Evolutionary conservation across 2,888 invertebrate species (phyloP).

Genomic region (Hermaeophaga mercurialis): DNA sequence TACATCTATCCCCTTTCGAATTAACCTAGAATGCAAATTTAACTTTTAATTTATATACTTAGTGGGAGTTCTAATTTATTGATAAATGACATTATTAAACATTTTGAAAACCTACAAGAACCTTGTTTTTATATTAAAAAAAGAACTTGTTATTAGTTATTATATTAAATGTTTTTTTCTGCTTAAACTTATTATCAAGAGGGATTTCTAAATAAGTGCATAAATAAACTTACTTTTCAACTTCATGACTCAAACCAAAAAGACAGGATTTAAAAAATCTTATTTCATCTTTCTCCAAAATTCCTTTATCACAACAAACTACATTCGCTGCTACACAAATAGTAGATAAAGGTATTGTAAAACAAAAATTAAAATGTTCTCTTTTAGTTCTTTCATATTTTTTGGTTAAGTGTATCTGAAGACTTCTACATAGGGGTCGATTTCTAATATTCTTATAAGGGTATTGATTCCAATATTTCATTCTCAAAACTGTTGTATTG

Average conservation of each 20-base stretch:
- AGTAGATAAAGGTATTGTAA: slow-evolving; percentile 3
- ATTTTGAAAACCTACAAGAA: neutral
- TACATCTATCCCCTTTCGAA: slow-evolving; percentile 62
- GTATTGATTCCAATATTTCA: too few species aligned
- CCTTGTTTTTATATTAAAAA: neutral
- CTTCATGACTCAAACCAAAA: slow-evolving; percentile 59
- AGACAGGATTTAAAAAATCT: slow-evolving; percentile 61
- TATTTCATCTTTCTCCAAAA: slow-evolving; percentile 52
- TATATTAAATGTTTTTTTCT: neutral
- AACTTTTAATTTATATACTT: too few species aligned
- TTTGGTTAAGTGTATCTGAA: neutral
- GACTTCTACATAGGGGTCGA: neutral
- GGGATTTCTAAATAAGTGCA: slow-evolving; percentile 18
- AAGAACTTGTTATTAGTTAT: neutral
- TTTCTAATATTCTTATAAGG: too few species aligned
- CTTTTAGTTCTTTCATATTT: slow-evolving; percentile 26
- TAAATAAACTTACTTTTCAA: slow-evolving; percentile 55
- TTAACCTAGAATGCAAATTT: slow-evolving; percentile 47
- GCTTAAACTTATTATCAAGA: too few species aligned
- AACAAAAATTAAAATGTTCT: slow-evolving; percentile 10
- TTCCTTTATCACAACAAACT: slow-evolving; percentile 46
- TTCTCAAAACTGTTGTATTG: too few species aligned
- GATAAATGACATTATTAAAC: neutral
- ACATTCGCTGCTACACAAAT: slow-evolving; percentile 30
- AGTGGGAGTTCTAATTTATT: too few species aligned